phyloP scores from a whole-genome alignment of 2,113 vertebrate genomes.

The Hyaena hyaena region DNA sequence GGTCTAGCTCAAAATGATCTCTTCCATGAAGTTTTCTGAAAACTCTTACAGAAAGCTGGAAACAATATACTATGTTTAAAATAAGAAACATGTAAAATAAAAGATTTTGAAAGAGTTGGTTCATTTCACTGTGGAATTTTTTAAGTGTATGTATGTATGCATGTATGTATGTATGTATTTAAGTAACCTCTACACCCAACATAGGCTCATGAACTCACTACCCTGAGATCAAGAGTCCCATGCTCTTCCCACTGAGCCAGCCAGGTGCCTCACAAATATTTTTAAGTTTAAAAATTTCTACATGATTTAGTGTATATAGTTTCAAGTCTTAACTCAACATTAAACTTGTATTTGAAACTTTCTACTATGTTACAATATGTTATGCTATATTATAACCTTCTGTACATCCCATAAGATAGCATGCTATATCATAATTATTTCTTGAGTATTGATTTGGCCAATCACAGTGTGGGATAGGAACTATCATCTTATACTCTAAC shows the following conservation, averaged over 20 bases:
- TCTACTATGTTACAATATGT: neutral
- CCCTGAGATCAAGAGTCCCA: neutral
- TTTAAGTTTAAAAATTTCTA: neutral
- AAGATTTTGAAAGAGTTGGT: neutral
- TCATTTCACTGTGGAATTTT: neutral
- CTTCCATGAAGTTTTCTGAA: neutral
- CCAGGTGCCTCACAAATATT: neutral
- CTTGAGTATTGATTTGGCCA: neutral
- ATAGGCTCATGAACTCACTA: neutral
- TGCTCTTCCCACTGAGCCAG: neutral
- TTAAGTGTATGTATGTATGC: neutral
- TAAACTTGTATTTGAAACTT: constrained; percentile 64
- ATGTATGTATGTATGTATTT: neutral
- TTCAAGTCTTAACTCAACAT: constrained; percentile 21
- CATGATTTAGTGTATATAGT: neutral
- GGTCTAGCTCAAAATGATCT: neutral
- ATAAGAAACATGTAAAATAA: constrained; percentile 21
- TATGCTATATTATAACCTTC: neutral
- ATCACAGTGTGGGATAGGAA: neutral
- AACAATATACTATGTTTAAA: neutral
- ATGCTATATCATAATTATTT: neutral
- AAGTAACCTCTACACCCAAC: neutral
- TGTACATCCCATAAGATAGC: neutral
- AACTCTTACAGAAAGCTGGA: neutral
- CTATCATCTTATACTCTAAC: neutral